Evolutionary conservation across 2,797 vertebrate genomes (phyloP).

Genomic region (Melanotaenia parkinsoni): DNA sequence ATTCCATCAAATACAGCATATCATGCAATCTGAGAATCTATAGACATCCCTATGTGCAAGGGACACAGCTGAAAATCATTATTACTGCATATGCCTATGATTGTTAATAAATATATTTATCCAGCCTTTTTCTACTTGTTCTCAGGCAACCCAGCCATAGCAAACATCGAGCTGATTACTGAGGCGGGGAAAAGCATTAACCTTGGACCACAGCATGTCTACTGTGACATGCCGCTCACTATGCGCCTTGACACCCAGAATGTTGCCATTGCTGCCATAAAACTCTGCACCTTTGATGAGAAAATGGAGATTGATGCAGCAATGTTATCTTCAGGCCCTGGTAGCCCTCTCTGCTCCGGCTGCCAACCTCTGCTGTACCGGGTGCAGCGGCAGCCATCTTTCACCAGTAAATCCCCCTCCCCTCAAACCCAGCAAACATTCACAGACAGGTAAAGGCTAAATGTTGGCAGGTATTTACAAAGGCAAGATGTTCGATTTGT

Average conservation of each 20-base stretch:
- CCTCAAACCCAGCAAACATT: slow-evolving; percentile 83
- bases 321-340: slow-evolving; percentile 87
- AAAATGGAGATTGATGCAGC: slow-evolving; percentile 94
- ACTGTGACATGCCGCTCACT: slow-evolving; percentile 93
- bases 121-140: not conserved
- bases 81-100: no score
- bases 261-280: slow-evolving; percentile 84
- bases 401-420: slow-evolving; percentile 66
- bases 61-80: not conserved
- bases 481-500: not conserved
- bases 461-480: not conserved
- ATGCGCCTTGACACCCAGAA: slow-evolving; percentile 84
- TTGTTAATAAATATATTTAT: not conserved
- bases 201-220: slow-evolving; percentile 88
- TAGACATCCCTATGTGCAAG: not conserved
- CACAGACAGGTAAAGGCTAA: slow-evolving; percentile 83
- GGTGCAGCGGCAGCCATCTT: slow-evolving; percentile 86
- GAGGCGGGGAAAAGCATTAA: slow-evolving; percentile 85
- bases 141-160: slow-evolving; percentile 81
- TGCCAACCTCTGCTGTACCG: slow-evolving; percentile 88
- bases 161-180: slow-evolving; percentile 88
- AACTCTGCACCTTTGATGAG: slow-evolving; percentile 93
- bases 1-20: no score
- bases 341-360: slow-evolving; percentile 84
- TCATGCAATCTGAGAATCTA: not conserved